A percentile compares a stretch with the other conserved stretches of the same genome.
Evolutionary conservation across 2,888 invertebrate genomes (phyloP).

Genomic region (Leptinotarsa juncta): DNA sequence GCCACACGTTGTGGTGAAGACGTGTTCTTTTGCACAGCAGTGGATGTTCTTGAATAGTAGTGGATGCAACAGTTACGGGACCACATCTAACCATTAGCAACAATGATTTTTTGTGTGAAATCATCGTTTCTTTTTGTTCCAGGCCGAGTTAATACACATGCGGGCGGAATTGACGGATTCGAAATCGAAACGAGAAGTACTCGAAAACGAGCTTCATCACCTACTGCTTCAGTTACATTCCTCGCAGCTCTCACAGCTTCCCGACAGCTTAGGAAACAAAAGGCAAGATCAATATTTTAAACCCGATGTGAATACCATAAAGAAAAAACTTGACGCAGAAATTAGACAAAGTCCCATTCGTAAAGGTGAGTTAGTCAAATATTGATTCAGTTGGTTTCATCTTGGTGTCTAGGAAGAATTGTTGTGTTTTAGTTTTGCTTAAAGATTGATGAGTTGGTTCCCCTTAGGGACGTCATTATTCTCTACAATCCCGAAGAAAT

Average conservation of each 20-base stretch:
- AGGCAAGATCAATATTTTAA: slow-evolving; percentile 61
- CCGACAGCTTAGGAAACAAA: slow-evolving; percentile 60
- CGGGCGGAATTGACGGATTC: slow-evolving; percentile 80
- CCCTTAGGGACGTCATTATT: too few species aligned
- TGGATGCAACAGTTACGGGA: too few species aligned
- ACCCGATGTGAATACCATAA: slow-evolving; percentile 64
- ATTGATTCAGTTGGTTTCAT: too few species aligned
- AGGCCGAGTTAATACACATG: slow-evolving; percentile 84
- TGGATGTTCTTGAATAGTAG: too few species aligned
- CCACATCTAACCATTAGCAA: too few species aligned
- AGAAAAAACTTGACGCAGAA: slow-evolving; percentile 65
- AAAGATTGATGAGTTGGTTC: too few species aligned
- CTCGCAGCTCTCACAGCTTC: slow-evolving; percentile 70
- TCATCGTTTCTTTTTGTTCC: slow-evolving; percentile 53
- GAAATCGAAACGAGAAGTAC: slow-evolving; percentile 70
- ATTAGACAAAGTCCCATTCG: slow-evolving; percentile 64
- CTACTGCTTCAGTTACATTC: slow-evolving; percentile 73
- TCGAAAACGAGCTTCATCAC: slow-evolving; percentile 74
- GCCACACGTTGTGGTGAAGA: too few species aligned
- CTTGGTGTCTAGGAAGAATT: too few species aligned
- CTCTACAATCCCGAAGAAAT: too few species aligned
- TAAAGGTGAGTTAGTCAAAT: slow-evolving; percentile 43
- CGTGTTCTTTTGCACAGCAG: too few species aligned
- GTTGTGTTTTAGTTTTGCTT: too few species aligned
- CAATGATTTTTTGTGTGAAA: too few species aligned